A percentile compares a stretch with the other conserved stretches of the same genome.
Conservation (phyloP, 1,140 invertebrate species). For the Cyrtorhinus lividipennis region DNA sequence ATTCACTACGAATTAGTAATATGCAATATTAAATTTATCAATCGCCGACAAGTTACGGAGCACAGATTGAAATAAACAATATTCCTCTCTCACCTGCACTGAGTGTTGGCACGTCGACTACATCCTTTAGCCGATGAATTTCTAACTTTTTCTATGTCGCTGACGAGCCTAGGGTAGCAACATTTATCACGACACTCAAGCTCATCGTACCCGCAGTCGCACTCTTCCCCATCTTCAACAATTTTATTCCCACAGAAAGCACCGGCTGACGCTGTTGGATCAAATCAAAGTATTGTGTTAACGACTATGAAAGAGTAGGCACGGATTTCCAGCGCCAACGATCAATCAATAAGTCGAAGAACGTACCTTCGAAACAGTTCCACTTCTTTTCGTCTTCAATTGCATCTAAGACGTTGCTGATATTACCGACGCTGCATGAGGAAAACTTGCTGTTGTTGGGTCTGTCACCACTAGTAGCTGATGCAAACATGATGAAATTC, state of each 20-base stretch:
- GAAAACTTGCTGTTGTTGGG: conserved; percentile 93
- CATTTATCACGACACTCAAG: conserved; percentile 85
- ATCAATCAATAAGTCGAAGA: not conserved
- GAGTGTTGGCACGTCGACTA: conserved; percentile 50
- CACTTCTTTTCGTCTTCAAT: conserved; percentile 79
- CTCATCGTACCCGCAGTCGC: conserved; percentile 94
- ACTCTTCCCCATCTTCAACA: conserved; percentile 93
- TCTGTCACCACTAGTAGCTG: conserved; percentile 82
- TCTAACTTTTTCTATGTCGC: conserved; percentile 45
- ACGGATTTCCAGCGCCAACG: too few species aligned
- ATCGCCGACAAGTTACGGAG: too few species aligned
- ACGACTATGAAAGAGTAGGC: too few species aligned
- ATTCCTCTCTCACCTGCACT: conserved; percentile 67
- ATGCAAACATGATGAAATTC: conserved; percentile 97
- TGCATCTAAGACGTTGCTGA: conserved; percentile 83
- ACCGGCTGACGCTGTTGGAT: conserved; percentile 56
- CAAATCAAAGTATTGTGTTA: not conserved
- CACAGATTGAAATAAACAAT: too few species aligned
- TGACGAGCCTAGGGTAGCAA: conserved; percentile 76
- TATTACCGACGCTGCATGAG: conserved; percentile 84
- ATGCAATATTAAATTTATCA: too few species aligned
- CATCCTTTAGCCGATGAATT: conserved; percentile 57
- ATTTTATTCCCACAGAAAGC: conserved; percentile 99
- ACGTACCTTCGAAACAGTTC: conserved; percentile 75
- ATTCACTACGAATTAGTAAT: too few species aligned